Conservation (phyloP, 64 coral and sea anemone species). For the Stylophora pistillata region DNA sequence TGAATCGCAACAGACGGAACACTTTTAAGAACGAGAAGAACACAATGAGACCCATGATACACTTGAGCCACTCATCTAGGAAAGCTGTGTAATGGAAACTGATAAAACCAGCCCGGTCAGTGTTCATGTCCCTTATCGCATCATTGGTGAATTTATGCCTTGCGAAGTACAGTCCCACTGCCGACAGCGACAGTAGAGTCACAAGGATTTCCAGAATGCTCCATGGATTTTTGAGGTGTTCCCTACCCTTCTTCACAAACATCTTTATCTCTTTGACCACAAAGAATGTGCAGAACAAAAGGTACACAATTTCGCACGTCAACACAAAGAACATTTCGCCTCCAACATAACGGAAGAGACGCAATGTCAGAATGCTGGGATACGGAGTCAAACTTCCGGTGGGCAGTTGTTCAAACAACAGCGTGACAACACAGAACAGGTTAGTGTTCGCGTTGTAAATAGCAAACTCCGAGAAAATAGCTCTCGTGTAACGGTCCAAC, state of each 20-base stretch:
- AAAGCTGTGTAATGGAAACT: slow-evolving; percentile 83
- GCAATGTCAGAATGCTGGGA: slow-evolving; percentile 69
- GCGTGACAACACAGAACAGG: slow-evolving; percentile 74
- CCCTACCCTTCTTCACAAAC: slow-evolving; percentile 46
- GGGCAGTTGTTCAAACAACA: slow-evolving; percentile 75
- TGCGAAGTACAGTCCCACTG: slow-evolving; percentile 72
- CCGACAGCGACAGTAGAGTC: slow-evolving; percentile 58
- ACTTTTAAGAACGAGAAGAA: slow-evolving; percentile 83
- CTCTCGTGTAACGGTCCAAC: slow-evolving; percentile 80
- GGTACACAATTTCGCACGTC: slow-evolving; percentile 66
- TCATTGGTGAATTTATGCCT: slow-evolving; percentile 50
- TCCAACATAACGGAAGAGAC: slow-evolving; percentile 73
- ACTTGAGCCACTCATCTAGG: slow-evolving; percentile 72
- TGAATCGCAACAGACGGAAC: slow-evolving; percentile 75
- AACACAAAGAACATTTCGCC: slow-evolving; percentile 72
- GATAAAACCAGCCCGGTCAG: slow-evolving; percentile 40
- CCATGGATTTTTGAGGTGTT: slow-evolving; percentile 78
- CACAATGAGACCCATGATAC: slow-evolving; percentile 70
- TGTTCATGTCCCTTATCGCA: slow-evolving; percentile 38
- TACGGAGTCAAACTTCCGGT: slow-evolving; percentile 75
- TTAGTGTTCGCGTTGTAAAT: slow-evolving; percentile 86
- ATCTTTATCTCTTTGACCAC: slow-evolving; percentile 66
- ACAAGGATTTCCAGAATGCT: slow-evolving; percentile 72
- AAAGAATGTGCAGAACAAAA: slow-evolving; percentile 54
- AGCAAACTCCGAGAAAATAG: slow-evolving; percentile 73